Conservation (phyloP, 2,797 vertebrate genomes). For the Nyctibius grandis region DNA sequence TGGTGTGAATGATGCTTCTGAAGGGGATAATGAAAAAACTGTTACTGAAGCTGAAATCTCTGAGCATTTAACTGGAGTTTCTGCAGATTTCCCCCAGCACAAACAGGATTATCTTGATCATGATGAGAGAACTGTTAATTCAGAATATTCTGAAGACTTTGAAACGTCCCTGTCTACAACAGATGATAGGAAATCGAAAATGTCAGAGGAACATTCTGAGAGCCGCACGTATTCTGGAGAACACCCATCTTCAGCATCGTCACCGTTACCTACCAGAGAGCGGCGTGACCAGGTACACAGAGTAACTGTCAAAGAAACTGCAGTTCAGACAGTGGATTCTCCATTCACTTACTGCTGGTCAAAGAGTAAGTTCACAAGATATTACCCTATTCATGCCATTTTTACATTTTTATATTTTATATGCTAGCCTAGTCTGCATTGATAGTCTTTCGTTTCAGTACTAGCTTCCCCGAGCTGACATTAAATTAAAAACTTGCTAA, state of each 20-base stretch:
- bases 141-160: slow-evolving; percentile 70
- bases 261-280: rapidly evolving
- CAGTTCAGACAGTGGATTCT: slow-evolving; percentile 77
- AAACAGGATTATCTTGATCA: no score
- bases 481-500: not conserved
- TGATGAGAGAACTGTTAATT: not conserved
- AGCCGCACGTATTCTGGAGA: not conserved
- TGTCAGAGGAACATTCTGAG: not conserved
- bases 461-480: not conserved
- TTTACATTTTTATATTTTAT: not conserved
- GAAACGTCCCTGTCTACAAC: not conserved
- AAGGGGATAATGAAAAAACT: slow-evolving; percentile 67
- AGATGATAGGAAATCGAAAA: not conserved
- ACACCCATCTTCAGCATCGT: rapidly evolving
- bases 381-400: rapidly evolving
- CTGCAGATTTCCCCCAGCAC: not conserved
- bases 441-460: not conserved
- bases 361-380: slow-evolving; percentile 65
- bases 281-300: rapidly evolving
- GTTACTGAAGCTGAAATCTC: slow-evolving; percentile 69
- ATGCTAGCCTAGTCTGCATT: not conserved
- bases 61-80: slow-evolving; percentile 67
- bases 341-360: slow-evolving; percentile 52
- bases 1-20: not conserved
- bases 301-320: slow-evolving; percentile 70